A percentile compares a stretch with the other conserved stretches of the same genome.
Evolutionary conservation across 2,113 vertebrate species (phyloP).

Genomic region (Regulus satrapa): DNA sequence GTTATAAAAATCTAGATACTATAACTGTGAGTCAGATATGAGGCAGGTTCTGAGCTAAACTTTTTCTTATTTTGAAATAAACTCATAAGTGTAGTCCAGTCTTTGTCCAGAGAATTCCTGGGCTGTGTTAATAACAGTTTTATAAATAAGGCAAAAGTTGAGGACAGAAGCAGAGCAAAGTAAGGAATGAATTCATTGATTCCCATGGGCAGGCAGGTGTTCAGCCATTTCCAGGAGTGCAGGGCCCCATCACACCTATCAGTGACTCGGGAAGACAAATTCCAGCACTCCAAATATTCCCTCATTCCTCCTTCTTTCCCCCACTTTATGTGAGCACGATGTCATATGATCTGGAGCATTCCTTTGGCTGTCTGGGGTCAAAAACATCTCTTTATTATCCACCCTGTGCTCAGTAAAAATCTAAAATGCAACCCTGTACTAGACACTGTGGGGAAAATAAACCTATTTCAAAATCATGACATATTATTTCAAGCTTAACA

Average conservation of each 20-base stretch:
- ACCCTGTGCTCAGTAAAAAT: background rate
- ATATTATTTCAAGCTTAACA: background rate
- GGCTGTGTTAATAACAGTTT: background rate
- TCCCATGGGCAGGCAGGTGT: background rate
- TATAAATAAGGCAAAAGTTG: background rate
- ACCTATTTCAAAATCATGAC: background rate
- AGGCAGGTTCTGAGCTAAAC: background rate
- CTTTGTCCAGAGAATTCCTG: background rate
- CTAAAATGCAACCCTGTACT: accelerated
- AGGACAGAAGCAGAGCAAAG: background rate
- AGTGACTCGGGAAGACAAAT: background rate
- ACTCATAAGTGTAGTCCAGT: accelerated
- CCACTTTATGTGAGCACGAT: background rate
- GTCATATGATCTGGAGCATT: background rate
- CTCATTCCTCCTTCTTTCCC: background rate
- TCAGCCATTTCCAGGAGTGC: background rate
- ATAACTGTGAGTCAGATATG: background rate
- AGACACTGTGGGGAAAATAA: background rate
- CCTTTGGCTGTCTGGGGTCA: background rate
- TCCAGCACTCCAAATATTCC: accelerated
- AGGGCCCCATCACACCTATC: accelerated
- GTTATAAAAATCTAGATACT: background rate
- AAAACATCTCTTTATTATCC: background rate
- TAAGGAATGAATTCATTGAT: background rate
- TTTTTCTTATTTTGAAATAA: background rate